Conservation (phyloP, 2,888 invertebrate species). For the Epinotia nisella region DNA sequence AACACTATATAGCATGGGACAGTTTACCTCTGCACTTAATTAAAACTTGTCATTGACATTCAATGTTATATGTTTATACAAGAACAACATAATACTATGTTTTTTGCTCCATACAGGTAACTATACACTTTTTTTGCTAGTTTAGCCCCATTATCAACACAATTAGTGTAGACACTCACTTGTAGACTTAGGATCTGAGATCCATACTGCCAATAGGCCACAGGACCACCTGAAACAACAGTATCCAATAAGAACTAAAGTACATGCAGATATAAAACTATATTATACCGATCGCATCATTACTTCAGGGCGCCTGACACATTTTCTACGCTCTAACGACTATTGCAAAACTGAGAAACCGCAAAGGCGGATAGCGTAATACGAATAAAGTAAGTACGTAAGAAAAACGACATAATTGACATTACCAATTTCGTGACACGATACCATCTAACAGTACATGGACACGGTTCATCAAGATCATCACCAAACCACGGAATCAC, state of each 20-base stretch:
- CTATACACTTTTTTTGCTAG: neutral
- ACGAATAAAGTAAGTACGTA: conserved; percentile 49
- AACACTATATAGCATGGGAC: neutral
- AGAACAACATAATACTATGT: neutral
- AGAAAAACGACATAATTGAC: conserved; percentile 53
- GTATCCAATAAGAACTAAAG: conserved; percentile 49
- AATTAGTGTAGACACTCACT: conserved; percentile 22
- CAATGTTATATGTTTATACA: neutral
- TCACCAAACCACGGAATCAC: conserved; percentile 63
- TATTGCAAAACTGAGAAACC: conserved; percentile 77
- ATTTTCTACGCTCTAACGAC: conserved; percentile 81
- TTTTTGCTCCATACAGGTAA: neutral
- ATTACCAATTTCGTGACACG: conserved; percentile 54
- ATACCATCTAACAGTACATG: conserved; percentile 66
- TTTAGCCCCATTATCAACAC: neutral
- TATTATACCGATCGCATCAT: conserved; percentile 24
- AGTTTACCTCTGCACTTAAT: neutral
- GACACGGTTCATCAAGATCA: conserved; percentile 66
- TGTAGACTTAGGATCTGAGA: conserved; percentile 49
- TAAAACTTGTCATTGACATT: neutral
- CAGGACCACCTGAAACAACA: conserved; percentile 50
- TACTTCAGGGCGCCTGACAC: conserved; percentile 71
- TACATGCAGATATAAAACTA: conserved; percentile 43
- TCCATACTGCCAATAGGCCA: conserved; percentile 51
- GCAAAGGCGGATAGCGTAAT: conserved; percentile 55